Conservation (phyloP, 2,113 vertebrate genomes). For the Sylvietta virens region DNA sequence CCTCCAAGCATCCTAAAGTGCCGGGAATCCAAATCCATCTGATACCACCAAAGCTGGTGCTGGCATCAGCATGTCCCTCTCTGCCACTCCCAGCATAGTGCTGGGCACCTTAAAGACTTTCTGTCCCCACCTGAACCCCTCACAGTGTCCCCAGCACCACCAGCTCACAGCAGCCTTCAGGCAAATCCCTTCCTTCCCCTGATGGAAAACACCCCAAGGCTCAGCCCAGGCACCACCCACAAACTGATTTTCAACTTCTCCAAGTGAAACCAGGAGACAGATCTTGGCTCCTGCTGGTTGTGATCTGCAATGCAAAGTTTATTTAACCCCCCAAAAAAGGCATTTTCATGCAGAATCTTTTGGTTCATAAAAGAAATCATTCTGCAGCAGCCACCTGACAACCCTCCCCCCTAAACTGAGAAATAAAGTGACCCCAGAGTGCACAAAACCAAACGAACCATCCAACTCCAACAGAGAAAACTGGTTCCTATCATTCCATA, state of each 20-base stretch:
- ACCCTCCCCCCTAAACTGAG: neutral
- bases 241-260: neutral
- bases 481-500: neutral
- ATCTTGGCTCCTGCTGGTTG: neutral
- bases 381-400: neutral
- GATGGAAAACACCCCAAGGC: neutral
- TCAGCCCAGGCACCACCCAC: neutral
- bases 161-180: neutral
- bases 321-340: slow-evolving; percentile 8
- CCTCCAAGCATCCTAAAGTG: neutral
- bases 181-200: neutral
- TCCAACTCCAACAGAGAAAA: neutral
- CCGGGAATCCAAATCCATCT: neutral
- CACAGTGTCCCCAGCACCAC: neutral
- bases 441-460: neutral
- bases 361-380: slow-evolving; percentile 2
- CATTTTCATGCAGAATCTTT: slow-evolving; percentile 40
- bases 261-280: neutral
- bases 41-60: neutral
- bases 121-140: neutral
- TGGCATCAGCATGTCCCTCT: neutral
- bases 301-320: slow-evolving; percentile 32
- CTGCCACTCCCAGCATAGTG: neutral
- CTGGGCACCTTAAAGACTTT: neutral
- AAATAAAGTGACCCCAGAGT: slow-evolving; percentile 11